These are phyloP conservation scores for Vesta saturnalis DNA, from an alignment of 2,888 invertebrate species.

Conservation along the genomic window DNA sequence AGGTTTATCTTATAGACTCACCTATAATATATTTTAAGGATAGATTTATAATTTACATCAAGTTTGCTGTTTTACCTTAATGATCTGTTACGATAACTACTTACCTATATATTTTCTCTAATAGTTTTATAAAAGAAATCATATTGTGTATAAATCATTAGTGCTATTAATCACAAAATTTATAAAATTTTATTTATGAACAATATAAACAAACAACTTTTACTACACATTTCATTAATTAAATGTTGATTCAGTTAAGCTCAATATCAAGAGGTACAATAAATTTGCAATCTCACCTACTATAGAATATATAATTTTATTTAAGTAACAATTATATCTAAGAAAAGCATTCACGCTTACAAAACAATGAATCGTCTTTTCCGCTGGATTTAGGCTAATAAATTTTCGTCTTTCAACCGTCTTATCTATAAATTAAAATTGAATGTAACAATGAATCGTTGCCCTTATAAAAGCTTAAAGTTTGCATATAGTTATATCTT, in stretches of 20 bases:
- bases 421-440: neutral
- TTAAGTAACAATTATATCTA: neutral
- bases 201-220: neutral
- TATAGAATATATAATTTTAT: neutral
- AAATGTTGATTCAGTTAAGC: neutral
- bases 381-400: neutral
- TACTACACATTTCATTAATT: neutral
- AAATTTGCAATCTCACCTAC: neutral
- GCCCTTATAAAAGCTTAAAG: neutral
- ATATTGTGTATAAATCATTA: too few relatives aligned
- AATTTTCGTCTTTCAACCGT: neutral
- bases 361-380: conserved; percentile 1
- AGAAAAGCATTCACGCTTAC: conserved; percentile 1
- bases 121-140: too few relatives aligned
- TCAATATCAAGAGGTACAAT: neutral
- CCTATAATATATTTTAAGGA: too few relatives aligned
- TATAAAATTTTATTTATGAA: too few relatives aligned
- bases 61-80: too few relatives aligned
- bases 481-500: neutral
- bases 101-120: too few relatives aligned
- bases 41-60: too few relatives aligned
- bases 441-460: neutral
- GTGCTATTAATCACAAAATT: neutral
- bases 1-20: too few relatives aligned
- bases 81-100: too few relatives aligned